Conservation (phyloP, 2,113 vertebrate species). For the Oophaga pumilio region DNA sequence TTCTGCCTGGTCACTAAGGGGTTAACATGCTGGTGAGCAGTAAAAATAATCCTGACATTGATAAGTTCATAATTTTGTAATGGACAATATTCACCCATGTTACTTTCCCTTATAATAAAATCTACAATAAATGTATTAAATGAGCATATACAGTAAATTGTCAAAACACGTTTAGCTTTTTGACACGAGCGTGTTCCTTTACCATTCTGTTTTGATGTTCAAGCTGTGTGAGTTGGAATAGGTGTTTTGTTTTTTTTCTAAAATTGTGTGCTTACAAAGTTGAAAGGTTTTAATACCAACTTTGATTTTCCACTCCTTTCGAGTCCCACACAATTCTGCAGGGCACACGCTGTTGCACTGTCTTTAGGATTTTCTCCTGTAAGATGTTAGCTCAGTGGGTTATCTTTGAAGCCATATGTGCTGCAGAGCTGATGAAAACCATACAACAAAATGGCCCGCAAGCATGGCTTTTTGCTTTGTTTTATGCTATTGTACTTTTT, state of each 20-base stretch:
- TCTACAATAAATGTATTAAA: neutral
- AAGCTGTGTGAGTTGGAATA: neutral
- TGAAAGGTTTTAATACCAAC: neutral
- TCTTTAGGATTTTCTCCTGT: neutral
- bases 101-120: neutral
- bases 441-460: conserved; percentile 14
- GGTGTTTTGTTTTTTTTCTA: neutral
- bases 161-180: neutral
- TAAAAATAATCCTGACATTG: too few relatives aligned
- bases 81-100: neutral
- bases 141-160: neutral
- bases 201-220: neutral
- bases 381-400: conserved; percentile 26
- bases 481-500: neutral
- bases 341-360: neutral
- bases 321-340: neutral
- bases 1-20: too few relatives aligned
- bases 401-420: conserved; percentile 29
- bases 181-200: neutral
- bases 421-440: conserved; percentile 6
- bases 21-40: too few relatives aligned
- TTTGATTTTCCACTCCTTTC: neutral
- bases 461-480: neutral
- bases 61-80: neutral
- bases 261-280: neutral